Conservation (phyloP, 37 sponge, comb jelly and placozoan genomes). For the Theonella swinhoei region DNA sequence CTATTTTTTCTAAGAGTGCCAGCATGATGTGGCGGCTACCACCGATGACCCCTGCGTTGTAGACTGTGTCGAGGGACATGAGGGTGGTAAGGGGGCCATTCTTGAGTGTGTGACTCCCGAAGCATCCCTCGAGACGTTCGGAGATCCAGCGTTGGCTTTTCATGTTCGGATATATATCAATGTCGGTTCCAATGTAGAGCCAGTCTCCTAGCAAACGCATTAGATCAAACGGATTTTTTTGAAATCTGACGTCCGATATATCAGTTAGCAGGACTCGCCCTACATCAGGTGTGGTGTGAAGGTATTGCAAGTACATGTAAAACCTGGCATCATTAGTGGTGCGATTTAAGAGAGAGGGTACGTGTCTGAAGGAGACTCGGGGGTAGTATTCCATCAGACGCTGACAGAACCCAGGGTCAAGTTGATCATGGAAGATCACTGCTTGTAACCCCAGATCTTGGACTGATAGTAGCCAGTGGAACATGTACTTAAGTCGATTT, state of each 20-base stretch:
- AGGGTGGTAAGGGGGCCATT: background rate
- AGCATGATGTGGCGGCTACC: slow-evolving; percentile 38
- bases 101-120: slow-evolving; percentile 29
- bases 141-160: slow-evolving; percentile 56
- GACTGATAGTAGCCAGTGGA: slow-evolving; percentile 39
- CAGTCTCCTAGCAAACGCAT: slow-evolving; percentile 64
- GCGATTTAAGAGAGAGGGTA: slow-evolving; percentile 42
- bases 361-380: slow-evolving; percentile 15
- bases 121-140: slow-evolving; percentile 32
- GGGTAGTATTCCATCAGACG: slow-evolving; percentile 23
- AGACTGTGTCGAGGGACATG: slow-evolving; percentile 50
- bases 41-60: slow-evolving; percentile 74
- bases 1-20: slow-evolving; percentile 23
- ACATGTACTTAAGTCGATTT: slow-evolving; percentile 49
- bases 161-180: slow-evolving; percentile 68
- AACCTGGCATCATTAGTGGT: slow-evolving; percentile 82
- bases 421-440: slow-evolving; percentile 72
- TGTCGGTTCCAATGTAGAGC: slow-evolving; percentile 71
- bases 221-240: slow-evolving; percentile 62
- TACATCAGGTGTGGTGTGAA: slow-evolving; percentile 44
- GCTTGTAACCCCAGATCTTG: slow-evolving; percentile 31
- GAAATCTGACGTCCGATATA: slow-evolving; percentile 70
- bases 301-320: slow-evolving; percentile 53
- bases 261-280: slow-evolving; percentile 70
- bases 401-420: slow-evolving; percentile 41